A percentile compares a stretch with the other conserved stretches of the same genome.
phyloP scores from a whole-genome alignment of 2,113 vertebrate species.

The Sphaerodactylus townsendi region DNA sequence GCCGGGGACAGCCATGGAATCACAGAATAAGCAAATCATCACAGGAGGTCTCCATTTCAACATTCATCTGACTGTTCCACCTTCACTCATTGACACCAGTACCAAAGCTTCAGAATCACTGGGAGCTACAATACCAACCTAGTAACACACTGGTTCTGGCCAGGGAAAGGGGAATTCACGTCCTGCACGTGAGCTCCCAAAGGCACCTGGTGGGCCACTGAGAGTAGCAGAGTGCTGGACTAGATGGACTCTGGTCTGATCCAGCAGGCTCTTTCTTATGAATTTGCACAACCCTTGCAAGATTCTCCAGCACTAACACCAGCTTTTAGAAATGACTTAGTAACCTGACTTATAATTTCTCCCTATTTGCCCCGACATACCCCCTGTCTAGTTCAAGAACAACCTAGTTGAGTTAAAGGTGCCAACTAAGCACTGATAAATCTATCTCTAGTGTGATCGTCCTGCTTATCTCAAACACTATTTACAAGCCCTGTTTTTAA shows the following conservation, averaged over 20 bases:
- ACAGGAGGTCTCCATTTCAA: background rate
- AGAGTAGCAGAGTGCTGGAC: no score
- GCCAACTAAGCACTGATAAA: no score
- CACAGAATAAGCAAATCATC: background rate
- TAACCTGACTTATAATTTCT: background rate
- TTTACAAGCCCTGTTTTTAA: no score
- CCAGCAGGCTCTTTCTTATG: no score
- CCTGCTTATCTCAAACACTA: no score
- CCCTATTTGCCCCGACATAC: background rate
- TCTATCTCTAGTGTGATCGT: no score
- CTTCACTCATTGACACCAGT: background rate
- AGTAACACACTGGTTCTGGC: background rate
- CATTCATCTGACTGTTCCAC: background rate
- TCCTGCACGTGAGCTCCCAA: no score
- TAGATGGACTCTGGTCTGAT: no score
- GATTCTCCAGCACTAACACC: background rate
- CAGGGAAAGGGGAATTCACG: no score
- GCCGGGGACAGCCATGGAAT: background rate
- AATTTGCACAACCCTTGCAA: no score
- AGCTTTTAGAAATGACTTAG: background rate
- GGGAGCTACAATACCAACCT: background rate
- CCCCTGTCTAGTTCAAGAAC: background rate
- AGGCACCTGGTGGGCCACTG: no score
- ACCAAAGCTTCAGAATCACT: background rate
- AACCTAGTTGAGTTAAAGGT: background rate